Evolutionary conservation across 2,888 invertebrate genomes (phyloP).

Genomic region (Emmelina monodactyla): DNA sequence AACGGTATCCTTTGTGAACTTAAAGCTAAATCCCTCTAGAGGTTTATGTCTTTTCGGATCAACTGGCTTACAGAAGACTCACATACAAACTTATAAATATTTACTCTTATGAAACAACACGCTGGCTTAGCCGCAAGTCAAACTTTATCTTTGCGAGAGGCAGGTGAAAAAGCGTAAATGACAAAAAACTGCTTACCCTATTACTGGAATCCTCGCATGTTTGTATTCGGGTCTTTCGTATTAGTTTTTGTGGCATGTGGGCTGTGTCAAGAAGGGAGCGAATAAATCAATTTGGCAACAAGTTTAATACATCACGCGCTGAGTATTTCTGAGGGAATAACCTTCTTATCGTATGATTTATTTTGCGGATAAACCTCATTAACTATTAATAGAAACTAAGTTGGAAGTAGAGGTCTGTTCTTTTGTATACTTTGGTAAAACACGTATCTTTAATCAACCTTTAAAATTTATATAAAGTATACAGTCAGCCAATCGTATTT

Average conservation of each 20-base stretch:
- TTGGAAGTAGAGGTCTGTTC: too few relatives aligned
- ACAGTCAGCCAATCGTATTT: too few relatives aligned
- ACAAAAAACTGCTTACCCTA: slow-evolving; percentile 30
- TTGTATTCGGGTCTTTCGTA: not conserved
- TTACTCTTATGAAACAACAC: slow-evolving; percentile 64
- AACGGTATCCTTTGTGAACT: slow-evolving; percentile 54
- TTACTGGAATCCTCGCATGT: slow-evolving; percentile 5
- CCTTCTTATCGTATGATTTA: too few relatives aligned
- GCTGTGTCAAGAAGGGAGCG: slow-evolving; percentile 1
- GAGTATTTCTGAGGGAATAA: too few relatives aligned
- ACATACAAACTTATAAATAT: slow-evolving; percentile 59
- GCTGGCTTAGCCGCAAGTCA: slow-evolving; percentile 42
- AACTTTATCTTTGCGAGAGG: slow-evolving; percentile 40
- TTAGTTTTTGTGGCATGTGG: not conserved
- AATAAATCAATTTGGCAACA: slow-evolving; percentile 5
- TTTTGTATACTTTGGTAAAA: too few relatives aligned
- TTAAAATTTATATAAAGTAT: too few relatives aligned
- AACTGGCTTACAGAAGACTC: slow-evolving; percentile 53
- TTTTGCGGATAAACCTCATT: too few relatives aligned
- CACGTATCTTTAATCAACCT: too few relatives aligned
- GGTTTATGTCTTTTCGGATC: slow-evolving; percentile 64
- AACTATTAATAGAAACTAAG: too few relatives aligned
- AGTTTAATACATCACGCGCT: slow-evolving; percentile 2
- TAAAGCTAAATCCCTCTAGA: slow-evolving; percentile 55
- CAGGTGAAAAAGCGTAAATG: slow-evolving; percentile 51